These are phyloP conservation scores for Drosophila tani DNA, from an alignment of 1,140 invertebrate genomes.

Conservation along the genomic window DNA sequence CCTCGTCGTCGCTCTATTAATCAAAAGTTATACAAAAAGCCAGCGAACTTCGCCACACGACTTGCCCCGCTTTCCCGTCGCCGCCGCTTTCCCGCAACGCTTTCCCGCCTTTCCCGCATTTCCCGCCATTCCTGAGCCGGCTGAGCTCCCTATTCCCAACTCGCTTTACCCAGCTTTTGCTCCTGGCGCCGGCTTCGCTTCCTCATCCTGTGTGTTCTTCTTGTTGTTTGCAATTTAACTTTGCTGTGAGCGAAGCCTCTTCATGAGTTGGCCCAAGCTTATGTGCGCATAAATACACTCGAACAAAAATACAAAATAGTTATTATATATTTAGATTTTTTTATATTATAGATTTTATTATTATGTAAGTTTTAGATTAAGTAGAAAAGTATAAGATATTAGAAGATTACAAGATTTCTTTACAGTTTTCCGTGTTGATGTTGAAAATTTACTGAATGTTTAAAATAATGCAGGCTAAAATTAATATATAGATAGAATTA, in stretches of 20 bases:
- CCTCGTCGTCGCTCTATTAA: conserved; percentile 69
- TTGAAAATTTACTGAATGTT: too few relatives aligned
- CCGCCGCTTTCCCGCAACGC: background rate
- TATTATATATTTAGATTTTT: too few relatives aligned
- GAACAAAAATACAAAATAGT: background rate
- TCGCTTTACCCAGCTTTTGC: conserved; percentile 17
- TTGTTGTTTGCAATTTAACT: conserved; percentile 78
- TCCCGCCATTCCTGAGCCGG: conserved; percentile 4
- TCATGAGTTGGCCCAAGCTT: conserved; percentile 52
- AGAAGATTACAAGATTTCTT: too few relatives aligned
- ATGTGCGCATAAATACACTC: conserved; percentile 28
- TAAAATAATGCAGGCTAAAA: too few relatives aligned
- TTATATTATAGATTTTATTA: too few relatives aligned
- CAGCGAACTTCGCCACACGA: conserved; percentile 74
- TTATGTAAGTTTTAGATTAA: too few relatives aligned
- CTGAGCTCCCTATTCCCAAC: conserved; percentile 26
- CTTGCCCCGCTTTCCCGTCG: background rate
- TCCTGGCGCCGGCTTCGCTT: conserved; percentile 22
- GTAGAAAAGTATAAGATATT: too few relatives aligned
- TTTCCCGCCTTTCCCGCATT: background rate
- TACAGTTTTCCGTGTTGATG: too few relatives aligned
- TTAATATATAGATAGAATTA: too few relatives aligned
- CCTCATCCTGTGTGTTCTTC: conserved; percentile 28
- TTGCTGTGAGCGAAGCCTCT: conserved; percentile 58
- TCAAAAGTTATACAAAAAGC: conserved; percentile 82